Conservation (phyloP, 2,113 vertebrate species). For the Todiramphus chloris region DNA sequence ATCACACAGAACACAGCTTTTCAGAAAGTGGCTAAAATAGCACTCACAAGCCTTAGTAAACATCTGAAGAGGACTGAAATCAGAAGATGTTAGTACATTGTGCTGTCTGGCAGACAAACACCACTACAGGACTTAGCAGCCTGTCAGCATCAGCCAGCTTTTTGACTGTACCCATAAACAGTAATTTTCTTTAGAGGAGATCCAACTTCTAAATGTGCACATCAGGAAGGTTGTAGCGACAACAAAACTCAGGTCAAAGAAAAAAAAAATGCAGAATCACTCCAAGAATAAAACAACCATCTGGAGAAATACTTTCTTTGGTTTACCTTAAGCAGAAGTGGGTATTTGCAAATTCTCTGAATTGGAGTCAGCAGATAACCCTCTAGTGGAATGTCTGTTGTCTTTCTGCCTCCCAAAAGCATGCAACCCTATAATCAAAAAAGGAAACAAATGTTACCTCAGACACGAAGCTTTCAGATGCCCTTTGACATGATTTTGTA, state of each 20-base stretch:
- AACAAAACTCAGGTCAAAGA: background rate
- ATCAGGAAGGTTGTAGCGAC: background rate
- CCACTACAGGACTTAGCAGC: background rate
- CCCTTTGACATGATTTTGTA: background rate
- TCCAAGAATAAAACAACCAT: background rate
- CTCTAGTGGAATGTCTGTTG: slow-evolving; percentile 94
- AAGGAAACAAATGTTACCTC: slow-evolving; percentile 8
- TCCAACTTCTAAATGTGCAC: background rate
- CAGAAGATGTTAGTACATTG: background rate
- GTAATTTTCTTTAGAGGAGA: background rate
- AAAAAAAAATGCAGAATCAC: background rate
- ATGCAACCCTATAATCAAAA: slow-evolving; percentile 88
- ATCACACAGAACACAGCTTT: background rate
- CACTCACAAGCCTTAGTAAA: background rate
- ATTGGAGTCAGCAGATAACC: slow-evolving; percentile 96
- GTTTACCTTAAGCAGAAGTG: slow-evolving; percentile 94
- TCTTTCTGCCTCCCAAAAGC: slow-evolving; percentile 96
- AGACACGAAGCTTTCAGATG: background rate
- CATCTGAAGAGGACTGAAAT: background rate
- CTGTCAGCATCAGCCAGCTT: background rate
- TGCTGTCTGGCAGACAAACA: background rate
- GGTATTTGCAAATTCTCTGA: slow-evolving; percentile 99
- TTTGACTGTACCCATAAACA: background rate
- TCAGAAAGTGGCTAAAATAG: background rate
- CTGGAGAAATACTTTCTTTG: background rate